phyloP scores from a whole-genome alignment of 2,888 invertebrate genomes.

The Nemurella pictetii region DNA sequence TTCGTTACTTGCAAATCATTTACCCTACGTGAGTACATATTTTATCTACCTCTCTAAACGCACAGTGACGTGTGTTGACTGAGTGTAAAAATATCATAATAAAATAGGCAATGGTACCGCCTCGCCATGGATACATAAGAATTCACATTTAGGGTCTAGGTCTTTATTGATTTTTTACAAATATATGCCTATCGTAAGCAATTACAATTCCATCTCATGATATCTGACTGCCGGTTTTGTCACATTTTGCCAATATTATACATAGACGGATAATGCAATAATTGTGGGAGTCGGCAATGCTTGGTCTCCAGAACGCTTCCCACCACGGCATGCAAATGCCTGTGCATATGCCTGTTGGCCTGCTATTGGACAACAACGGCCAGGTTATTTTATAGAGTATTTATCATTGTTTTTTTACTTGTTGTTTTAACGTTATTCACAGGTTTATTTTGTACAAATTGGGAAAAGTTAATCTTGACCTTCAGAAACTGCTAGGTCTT shows the following conservation, averaged over 20 bases:
- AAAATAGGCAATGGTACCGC: neutral
- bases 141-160: neutral
- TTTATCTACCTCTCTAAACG: neutral
- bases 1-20: neutral
- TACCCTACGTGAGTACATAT: neutral
- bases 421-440: neutral
- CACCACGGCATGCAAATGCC: neutral
- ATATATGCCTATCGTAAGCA: neutral
- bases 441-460: no score
- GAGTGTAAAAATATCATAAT: neutral
- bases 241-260: neutral
- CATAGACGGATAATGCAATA: neutral
- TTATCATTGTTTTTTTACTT: neutral
- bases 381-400: neutral
- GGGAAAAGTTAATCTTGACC: no score
- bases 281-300: neutral
- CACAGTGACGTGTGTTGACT: neutral
- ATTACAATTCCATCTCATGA: neutral
- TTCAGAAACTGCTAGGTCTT: no score
- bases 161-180: neutral
- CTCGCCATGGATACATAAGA: neutral
- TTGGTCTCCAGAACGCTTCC: neutral
- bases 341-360: neutral
- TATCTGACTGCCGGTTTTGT: neutral
- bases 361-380: neutral